Evolutionary conservation across 2,888 invertebrate genomes (phyloP), one percentile per base, ranked within the genome.

Genomic region (Cataglyphis cursor): DNA sequence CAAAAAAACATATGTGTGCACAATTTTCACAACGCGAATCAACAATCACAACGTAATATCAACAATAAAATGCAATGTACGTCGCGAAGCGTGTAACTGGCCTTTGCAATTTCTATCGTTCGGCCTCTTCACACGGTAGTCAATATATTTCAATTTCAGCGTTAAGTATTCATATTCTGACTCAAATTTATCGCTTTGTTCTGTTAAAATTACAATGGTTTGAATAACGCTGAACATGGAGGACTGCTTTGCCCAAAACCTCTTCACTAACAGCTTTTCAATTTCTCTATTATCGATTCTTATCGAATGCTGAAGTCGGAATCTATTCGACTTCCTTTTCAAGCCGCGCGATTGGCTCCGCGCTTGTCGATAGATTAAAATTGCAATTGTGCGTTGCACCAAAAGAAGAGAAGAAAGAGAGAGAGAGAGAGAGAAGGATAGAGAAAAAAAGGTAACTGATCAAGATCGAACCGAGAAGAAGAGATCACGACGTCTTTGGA

Each of bases 281-380:
- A 31, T 57, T 15, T 62, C 35, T 84, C 81, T 68, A 83, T 87
- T 86, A 91, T 91, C 89, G 90, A 90, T 90, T 90, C 84, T 82
- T 84, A 85, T 85, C 81, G 84, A 85, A 61, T 74, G 82, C 31
- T 66, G 82, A 84, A 81, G 85, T 83, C 82, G 82, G 61, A 82
- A 82, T 82, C 83, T 88, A 80, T 84, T 82, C 73, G 54, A 70
- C 64, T 81, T 82, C 82, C 54, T 80, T 83, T 85, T 82, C 81
- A 82, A 59, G 81, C 82, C 83, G 82, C 83, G 82, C 84, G 86
- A 91, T 89, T 89, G 86, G 83, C 89, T 86, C 80, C 83, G 84
- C 88, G 88, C 84, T 87, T 83, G 85, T 80, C 89, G 87, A 89
- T 91, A 89, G 91, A 92, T 92, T 92, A 92, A 90, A 89, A 89